Evolutionary conservation across 2,888 invertebrate species (phyloP).

Genomic region (Heliothis peltigera): DNA sequence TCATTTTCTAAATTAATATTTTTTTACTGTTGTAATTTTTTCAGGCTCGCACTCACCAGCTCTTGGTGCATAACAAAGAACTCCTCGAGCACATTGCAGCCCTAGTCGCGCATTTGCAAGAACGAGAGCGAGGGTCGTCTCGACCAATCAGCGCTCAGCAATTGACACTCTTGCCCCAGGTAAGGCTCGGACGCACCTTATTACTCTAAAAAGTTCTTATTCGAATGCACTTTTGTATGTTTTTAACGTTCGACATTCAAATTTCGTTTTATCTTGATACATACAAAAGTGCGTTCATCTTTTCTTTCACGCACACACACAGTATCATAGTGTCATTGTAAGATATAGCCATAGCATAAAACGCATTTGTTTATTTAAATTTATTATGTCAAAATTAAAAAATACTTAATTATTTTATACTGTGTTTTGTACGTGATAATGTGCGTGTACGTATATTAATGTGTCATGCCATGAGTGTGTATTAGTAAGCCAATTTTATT

Average conservation of each 20-base stretch:
- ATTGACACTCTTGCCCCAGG: conserved; percentile 93
- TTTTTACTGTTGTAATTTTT: conserved; percentile 41
- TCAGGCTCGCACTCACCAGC: conserved; percentile 96
- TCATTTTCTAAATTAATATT: neutral
- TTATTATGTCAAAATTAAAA: too few species aligned
- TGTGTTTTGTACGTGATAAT: neutral
- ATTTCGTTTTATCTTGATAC: neutral
- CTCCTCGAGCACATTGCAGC: conserved; percentile 98
- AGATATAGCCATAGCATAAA: neutral
- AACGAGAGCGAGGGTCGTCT: conserved; percentile 92
- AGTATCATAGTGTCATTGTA: neutral
- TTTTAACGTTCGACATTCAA: neutral
- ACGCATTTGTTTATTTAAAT: too few species aligned
- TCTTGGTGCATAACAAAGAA: conserved; percentile 98
- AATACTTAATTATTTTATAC: neutral
- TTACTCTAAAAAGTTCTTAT: neutral
- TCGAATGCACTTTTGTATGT: conserved; percentile 31
- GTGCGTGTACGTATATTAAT: neutral
- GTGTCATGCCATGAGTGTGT: too few species aligned
- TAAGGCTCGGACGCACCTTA: conserved; percentile 44
- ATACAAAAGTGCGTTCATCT: conserved; percentile 21
- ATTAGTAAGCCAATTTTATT: conserved; percentile 17
- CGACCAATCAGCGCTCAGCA: conserved; percentile 89
- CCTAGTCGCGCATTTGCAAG: conserved; percentile 96
- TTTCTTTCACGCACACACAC: conserved; percentile 27